Conservation (phyloP, 2,797 vertebrate genomes). For the Antennarius maculatus region DNA sequence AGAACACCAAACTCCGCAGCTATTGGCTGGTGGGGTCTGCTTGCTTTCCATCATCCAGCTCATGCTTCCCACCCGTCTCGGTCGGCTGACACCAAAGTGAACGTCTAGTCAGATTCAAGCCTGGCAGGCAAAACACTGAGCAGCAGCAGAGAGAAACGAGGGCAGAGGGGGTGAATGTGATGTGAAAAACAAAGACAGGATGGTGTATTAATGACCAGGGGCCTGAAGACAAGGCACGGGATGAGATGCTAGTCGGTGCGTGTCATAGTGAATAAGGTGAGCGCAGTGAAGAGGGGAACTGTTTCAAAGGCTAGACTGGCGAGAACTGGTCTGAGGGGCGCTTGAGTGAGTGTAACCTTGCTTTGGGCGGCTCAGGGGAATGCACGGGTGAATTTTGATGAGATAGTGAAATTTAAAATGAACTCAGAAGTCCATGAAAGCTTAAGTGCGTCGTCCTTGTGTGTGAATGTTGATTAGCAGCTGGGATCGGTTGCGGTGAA, state of each 20-base stretch:
- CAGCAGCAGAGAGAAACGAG: conserved; percentile 6
- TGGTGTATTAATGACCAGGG: conserved; percentile 23
- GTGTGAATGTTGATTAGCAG: conserved; percentile 29
- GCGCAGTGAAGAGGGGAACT: conserved; percentile 3
- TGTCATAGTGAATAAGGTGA: conserved; percentile 12
- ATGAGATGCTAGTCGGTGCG: neutral
- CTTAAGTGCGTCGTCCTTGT: conserved; percentile 47
- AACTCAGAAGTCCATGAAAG: conserved; percentile 39
- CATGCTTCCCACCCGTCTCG: conserved; percentile 2
- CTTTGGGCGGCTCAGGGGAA: conserved; percentile 28
- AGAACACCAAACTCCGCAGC: neutral
- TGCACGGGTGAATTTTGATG: conserved; percentile 43
- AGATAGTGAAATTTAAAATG: conserved; percentile 47
- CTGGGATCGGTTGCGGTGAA: conserved; percentile 17
- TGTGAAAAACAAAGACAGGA: conserved; percentile 15
- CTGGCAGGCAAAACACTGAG: conserved; percentile 29
- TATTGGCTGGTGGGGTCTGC: neutral
- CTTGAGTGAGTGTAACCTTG: conserved; percentile 46
- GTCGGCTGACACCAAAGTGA: conserved; percentile 21
- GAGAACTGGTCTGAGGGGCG: conserved; percentile 11
- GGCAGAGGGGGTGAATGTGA: conserved; percentile 28
- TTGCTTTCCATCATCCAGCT: neutral
- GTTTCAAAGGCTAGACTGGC: conserved; percentile 12
- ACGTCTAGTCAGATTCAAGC: conserved; percentile 22
- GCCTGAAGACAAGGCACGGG: conserved; percentile 15